phyloP scores from a whole-genome alignment of 1,140 invertebrate species.

The Drosophila simulans region DNA sequence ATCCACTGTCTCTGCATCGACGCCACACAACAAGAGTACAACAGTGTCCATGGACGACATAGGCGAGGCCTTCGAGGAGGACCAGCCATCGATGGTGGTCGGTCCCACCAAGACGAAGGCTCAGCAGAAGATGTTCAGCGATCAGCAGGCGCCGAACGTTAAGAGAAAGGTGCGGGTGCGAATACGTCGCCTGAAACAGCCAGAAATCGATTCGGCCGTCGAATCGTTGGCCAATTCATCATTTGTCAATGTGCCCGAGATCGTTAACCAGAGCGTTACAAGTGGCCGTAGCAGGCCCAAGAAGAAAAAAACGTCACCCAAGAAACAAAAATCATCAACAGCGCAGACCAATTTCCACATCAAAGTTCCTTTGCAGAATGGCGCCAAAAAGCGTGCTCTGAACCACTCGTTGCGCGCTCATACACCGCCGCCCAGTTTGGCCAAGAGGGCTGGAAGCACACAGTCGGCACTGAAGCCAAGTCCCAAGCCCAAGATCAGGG shows the following conservation, averaged over 20 bases:
- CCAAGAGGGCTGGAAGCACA: background rate
- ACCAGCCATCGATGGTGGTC: background rate
- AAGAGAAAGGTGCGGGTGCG: background rate
- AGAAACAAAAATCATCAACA: constrained; percentile 10
- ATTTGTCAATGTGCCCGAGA: background rate
- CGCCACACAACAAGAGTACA: background rate
- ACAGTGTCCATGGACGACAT: background rate
- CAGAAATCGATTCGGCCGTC: constrained; percentile 6
- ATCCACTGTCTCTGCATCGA: background rate
- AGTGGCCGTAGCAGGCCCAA: constrained; percentile 9
- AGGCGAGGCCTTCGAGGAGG: background rate
- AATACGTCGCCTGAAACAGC: background rate
- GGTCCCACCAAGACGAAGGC: constrained; percentile 60
- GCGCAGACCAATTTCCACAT: constrained; percentile 35
- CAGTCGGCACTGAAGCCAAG: background rate
- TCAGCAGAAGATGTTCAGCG: constrained; percentile 65
- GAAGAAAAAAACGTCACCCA: constrained; percentile 1
- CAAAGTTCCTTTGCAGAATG: constrained; percentile 34
- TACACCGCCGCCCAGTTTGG: constrained; percentile 44
- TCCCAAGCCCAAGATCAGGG: background rate
- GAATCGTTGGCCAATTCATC: background rate
- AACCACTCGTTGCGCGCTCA: background rate
- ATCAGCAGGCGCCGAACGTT: constrained; percentile 1
- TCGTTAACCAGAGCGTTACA: no score
- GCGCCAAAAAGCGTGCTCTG: constrained; percentile 1